Conservation (phyloP, 1,140 invertebrate genomes). For the Zophobas morio region DNA sequence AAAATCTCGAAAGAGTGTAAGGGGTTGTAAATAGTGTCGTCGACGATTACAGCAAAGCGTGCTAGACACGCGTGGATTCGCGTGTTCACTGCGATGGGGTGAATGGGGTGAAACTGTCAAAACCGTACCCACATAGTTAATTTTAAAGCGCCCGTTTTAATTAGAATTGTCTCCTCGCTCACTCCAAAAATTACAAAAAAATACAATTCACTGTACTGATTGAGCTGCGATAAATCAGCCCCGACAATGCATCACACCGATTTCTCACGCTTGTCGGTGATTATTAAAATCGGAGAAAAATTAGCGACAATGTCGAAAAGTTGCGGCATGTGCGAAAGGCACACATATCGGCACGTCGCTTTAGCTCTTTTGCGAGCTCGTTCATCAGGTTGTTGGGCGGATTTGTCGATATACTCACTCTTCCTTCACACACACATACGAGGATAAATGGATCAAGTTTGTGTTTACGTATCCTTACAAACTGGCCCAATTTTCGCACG, state of each 20-base stretch:
- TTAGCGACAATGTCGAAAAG: too few species aligned
- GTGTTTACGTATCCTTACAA: constrained; percentile 41
- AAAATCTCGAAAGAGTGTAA: constrained; percentile 32
- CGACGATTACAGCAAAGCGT: constrained; percentile 29
- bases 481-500: constrained; percentile 25
- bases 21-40: constrained; percentile 42
- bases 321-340: not conserved
- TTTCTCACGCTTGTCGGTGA: constrained; percentile 14
- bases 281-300: constrained; percentile 2
- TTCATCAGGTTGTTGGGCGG: constrained; percentile 46
- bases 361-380: constrained; percentile 24
- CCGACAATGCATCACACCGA: constrained; percentile 21
- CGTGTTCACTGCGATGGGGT: constrained; percentile 4
- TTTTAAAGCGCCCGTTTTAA: too few species aligned
- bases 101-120: constrained; percentile 9
- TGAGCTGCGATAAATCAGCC: not conserved
- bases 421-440: constrained; percentile 12
- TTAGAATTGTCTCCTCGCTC: not conserved
- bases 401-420: constrained; percentile 44
- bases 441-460: constrained; percentile 41
- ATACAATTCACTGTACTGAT: not conserved
- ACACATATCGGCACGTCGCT: constrained; percentile 32
- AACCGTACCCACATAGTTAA: not conserved
- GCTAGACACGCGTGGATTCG: constrained; percentile 36
- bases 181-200: not conserved